phyloP scores from a whole-genome alignment of 2,888 invertebrate genomes.

The Eristalis tenax region DNA sequence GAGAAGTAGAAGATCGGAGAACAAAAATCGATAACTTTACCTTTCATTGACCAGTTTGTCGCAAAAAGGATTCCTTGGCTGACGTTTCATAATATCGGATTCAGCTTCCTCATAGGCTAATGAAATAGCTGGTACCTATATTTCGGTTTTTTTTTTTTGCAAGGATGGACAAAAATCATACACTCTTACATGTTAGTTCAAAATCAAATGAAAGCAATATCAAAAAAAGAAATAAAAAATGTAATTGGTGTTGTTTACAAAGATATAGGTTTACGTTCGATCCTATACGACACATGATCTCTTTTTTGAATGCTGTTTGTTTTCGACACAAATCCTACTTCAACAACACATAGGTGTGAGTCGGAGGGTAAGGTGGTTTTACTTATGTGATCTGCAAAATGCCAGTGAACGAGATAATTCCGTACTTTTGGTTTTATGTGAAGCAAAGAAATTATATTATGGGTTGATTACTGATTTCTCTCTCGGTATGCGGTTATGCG shows the following conservation, averaged over 20 bases:
- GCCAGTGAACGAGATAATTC: constrained; percentile 60
- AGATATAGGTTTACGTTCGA: constrained; percentile 13
- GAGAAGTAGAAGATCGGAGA: constrained; percentile 77
- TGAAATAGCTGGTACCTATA: constrained; percentile 97
- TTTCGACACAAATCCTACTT: constrained; percentile 28
- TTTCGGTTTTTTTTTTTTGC: constrained; percentile 74
- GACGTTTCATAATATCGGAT: constrained; percentile 99
- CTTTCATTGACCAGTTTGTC: constrained; percentile 99
- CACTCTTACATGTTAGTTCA: constrained; percentile 70
- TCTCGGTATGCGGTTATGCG: constrained; percentile 58
- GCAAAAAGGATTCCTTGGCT: constrained; percentile 97
- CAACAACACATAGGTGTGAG: constrained; percentile 54
- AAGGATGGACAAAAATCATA: constrained; percentile 68
- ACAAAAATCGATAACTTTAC: constrained; percentile 84
- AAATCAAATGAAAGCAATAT: constrained; percentile 53
- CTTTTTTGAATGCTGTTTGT: constrained; percentile 2
- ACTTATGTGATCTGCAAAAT: constrained; percentile 61
- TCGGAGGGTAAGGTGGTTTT: constrained; percentile 16
- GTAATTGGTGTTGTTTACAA: constrained; percentile 40
- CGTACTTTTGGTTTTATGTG: neutral
- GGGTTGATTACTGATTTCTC: constrained; percentile 43
- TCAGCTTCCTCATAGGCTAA: constrained; percentile 99
- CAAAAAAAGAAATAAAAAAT: constrained; percentile 30
- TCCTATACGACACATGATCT: constrained; percentile 59
- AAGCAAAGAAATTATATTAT: constrained; percentile 7